Evolutionary conservation across 2,797 vertebrate species (phyloP).

Genomic region (Rostrhamus sociabilis): DNA sequence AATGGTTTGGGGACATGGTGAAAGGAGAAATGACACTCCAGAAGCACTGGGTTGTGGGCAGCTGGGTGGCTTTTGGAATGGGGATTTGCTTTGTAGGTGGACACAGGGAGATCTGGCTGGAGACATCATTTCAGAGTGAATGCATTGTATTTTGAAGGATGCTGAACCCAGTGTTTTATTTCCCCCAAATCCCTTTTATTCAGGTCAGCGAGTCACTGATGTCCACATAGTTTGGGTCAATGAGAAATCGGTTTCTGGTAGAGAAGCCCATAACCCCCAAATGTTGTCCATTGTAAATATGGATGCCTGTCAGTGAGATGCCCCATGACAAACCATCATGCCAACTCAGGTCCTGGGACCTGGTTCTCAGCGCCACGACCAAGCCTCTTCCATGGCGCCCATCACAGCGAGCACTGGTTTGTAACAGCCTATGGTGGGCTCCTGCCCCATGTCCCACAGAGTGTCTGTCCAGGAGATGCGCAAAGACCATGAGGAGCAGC

Average conservation of each 20-base stretch:
- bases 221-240: background rate
- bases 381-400: background rate
- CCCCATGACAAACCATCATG: background rate
- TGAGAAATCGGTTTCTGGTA: background rate
- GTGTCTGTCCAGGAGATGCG: constrained; percentile 87
- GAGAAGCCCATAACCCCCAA: background rate
- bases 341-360: background rate
- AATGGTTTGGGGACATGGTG: fast-evolving
- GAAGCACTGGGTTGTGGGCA: background rate
- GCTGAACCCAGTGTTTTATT: background rate
- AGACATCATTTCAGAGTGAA: background rate
- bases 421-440: background rate
- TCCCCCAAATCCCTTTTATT: background rate
- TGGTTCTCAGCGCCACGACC: background rate
- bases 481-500: constrained; percentile 88
- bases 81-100: background rate
- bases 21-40: background rate
- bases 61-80: background rate
- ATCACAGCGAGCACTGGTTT: background rate
- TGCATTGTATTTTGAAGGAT: background rate
- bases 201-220: background rate
- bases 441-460: constrained; percentile 49
- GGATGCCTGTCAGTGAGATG: background rate
- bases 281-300: background rate
- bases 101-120: background rate